Evolutionary conservation across 2,797 vertebrate genomes (phyloP).

Genomic region (Corythornis leucogaster): DNA sequence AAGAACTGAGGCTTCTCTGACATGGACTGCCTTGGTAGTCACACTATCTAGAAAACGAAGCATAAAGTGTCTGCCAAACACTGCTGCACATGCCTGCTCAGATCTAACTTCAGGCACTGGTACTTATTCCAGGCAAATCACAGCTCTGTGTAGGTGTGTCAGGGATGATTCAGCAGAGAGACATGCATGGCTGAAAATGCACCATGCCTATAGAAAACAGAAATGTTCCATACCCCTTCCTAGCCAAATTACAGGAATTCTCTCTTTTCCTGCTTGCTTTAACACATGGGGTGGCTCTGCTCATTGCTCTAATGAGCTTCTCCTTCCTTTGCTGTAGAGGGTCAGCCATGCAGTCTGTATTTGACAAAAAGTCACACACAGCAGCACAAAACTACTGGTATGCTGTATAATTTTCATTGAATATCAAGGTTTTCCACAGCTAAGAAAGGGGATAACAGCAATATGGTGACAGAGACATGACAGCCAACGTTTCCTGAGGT

Average conservation of each 20-base stretch:
- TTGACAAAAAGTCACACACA: not conserved
- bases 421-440: not conserved
- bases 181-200: not conserved
- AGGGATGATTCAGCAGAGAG: slow-evolving; percentile 52
- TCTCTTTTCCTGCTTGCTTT: not conserved
- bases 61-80: slow-evolving; percentile 3
- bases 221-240: not conserved
- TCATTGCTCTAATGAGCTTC: not conserved
- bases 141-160: slow-evolving; percentile 45
- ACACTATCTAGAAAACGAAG: not conserved
- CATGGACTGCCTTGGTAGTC: not conserved
- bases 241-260: not conserved
- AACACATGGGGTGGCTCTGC: not conserved
- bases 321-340: not conserved
- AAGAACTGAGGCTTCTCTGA: not conserved
- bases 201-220: slow-evolving; percentile 21
- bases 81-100: slow-evolving; percentile 21
- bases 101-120: slow-evolving; percentile 38
- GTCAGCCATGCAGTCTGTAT: not conserved
- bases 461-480: not conserved
- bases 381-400: not conserved
- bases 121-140: slow-evolving; percentile 36
- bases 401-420: not conserved
- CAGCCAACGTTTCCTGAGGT: not conserved
- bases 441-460: not conserved